Evolutionary conservation across 2,888 invertebrate genomes (phyloP).

Genomic region (Drosophila fungiperda): DNA sequence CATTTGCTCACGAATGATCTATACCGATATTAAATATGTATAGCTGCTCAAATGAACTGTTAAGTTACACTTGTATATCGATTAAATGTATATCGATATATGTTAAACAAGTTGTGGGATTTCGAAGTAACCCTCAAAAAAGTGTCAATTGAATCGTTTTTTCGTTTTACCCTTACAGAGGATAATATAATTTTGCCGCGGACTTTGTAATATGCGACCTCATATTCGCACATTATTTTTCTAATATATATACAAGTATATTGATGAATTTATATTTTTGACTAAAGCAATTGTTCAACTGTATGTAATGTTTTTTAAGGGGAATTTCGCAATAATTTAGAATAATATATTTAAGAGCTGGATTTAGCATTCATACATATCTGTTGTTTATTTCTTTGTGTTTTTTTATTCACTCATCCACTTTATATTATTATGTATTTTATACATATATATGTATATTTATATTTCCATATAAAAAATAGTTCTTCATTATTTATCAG

Average conservation of each 20-base stretch:
- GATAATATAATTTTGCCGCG: background rate
- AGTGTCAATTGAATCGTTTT: background rate
- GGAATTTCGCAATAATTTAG: background rate
- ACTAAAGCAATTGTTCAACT: background rate
- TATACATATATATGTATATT: conserved; percentile 47
- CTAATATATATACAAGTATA: background rate
- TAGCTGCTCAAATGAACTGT: background rate
- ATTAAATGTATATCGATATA: background rate
- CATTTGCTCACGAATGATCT: conserved; percentile 3
- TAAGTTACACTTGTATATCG: background rate
- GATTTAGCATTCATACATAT: background rate
- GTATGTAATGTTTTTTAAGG: background rate
- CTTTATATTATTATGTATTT: conserved; percentile 66
- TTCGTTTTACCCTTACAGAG: background rate
- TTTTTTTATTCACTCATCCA: conserved; percentile 76
- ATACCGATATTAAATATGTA: conserved; percentile 6
- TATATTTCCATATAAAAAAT: conserved; percentile 72
- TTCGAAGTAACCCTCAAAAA: background rate
- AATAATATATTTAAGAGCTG: background rate
- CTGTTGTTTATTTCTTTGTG: conserved; percentile 21
- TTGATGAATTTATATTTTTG: background rate
- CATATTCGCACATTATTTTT: background rate
- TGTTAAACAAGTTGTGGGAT: background rate
- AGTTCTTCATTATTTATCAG: conserved; percentile 53
- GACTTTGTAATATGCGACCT: background rate